These are phyloP conservation scores for Hypselothyrea guttata DNA, from an alignment of 2,888 invertebrate species.

Conservation along the genomic window DNA sequence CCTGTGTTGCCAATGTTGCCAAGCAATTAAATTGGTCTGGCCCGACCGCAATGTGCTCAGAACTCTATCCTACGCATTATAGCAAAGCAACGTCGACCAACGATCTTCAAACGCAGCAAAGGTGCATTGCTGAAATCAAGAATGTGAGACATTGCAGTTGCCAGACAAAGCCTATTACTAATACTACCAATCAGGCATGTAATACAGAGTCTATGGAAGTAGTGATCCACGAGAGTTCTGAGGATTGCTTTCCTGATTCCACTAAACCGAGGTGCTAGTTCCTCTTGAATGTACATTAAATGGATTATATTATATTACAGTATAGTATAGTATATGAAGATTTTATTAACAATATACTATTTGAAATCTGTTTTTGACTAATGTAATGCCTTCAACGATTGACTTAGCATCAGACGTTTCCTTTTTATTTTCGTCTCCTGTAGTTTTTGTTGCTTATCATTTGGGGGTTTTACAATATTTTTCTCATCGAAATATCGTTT, in stretches of 20 bases:
- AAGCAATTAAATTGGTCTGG: constrained; percentile 68
- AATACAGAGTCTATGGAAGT: neutral
- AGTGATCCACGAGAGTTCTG: neutral
- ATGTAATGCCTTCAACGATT: constrained; percentile 24
- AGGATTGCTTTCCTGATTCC: neutral
- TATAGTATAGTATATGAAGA: neutral
- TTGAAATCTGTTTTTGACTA: constrained; percentile 11
- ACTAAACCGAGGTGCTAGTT: neutral
- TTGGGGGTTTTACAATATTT: neutral
- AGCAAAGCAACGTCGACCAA: constrained; percentile 63
- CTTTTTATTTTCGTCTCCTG: constrained; percentile 9
- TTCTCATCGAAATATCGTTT: constrained; percentile 54
- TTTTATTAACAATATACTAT: neutral
- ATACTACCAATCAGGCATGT: constrained; percentile 3
- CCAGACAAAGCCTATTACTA: constrained; percentile 16
- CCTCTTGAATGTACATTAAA: no score
- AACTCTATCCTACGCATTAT: constrained; percentile 53
- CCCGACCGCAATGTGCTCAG: constrained; percentile 2
- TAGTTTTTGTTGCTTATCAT: constrained; percentile 20
- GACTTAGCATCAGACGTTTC: constrained; percentile 36
- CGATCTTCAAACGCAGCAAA: constrained; percentile 17
- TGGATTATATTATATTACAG: constrained; percentile 13
- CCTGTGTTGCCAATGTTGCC: constrained; percentile 24
- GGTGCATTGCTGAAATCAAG: neutral
- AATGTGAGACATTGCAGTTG: constrained; percentile 4